Evolutionary conservation across 2,888 invertebrate species (phyloP).

Genomic region (Petrolisthes manimaculis): DNA sequence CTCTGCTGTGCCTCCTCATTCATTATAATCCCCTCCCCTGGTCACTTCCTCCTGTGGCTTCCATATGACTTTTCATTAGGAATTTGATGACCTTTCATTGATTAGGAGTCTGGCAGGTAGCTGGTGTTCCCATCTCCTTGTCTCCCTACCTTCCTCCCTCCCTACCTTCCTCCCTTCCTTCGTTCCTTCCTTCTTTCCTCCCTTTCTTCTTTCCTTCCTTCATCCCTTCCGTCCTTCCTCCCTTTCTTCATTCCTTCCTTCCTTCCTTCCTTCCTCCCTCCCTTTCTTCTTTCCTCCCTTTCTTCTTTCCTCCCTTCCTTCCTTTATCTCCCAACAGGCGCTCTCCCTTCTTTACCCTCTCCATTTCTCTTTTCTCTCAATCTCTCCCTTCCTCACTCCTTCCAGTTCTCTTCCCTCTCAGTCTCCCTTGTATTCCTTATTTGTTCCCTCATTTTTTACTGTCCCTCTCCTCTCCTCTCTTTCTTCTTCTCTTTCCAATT

Average conservation of each 20-base stretch:
- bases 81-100: constrained; percentile 40
- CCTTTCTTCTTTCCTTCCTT: background rate
- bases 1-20: background rate
- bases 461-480: background rate
- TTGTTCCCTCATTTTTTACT: background rate
- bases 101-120: constrained; percentile 17
- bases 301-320: background rate
- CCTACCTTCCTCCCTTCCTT: background rate
- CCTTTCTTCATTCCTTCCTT: background rate
- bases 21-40: constrained; percentile 16
- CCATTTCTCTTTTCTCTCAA: no score
- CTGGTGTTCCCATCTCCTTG: background rate
- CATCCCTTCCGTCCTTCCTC: constrained; percentile 10
- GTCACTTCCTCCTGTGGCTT: constrained; percentile 46
- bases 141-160: background rate
- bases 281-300: background rate
- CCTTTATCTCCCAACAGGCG: no score
- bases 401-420: background rate
- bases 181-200: background rate
- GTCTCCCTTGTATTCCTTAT: background rate
- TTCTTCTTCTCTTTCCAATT: background rate
- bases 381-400: background rate
- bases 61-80: constrained; percentile 44
- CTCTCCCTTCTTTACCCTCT: no score
- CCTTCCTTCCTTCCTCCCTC: constrained; percentile 2